Conservation (phyloP, 2,113 vertebrate genomes). For the Porphyrio hochstetteri region DNA sequence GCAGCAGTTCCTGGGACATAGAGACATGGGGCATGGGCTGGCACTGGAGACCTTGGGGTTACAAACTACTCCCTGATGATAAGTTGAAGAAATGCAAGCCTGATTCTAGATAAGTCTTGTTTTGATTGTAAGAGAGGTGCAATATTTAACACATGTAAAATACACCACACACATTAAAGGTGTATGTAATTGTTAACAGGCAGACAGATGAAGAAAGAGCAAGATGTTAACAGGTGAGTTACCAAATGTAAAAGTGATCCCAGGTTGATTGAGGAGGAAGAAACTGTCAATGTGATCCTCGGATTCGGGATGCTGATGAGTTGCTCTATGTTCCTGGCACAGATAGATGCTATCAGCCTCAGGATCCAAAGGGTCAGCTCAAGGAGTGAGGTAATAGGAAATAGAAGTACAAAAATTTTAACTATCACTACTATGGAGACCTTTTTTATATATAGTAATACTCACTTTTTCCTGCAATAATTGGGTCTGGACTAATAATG, state of each 20-base stretch:
- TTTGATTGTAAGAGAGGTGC: accelerated
- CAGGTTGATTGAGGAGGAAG: neutral
- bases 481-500: neutral
- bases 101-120: neutral
- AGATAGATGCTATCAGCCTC: accelerated
- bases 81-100: neutral
- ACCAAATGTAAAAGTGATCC: neutral
- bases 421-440: neutral
- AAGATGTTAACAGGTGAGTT: neutral
- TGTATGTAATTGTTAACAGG: neutral
- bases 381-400: neutral
- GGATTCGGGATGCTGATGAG: accelerated
- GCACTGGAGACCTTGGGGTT: neutral
- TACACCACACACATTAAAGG: neutral
- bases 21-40: neutral
- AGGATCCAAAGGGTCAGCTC: neutral
- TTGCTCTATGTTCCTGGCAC: neutral
- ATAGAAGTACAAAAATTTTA: neutral
- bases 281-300: accelerated
- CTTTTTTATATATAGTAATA: neutral
- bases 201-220: neutral
- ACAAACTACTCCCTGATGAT: neutral
- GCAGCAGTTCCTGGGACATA: neutral
- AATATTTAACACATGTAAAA: accelerated
- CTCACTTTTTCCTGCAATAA: neutral